These are phyloP conservation scores for Cremastinae sp. DNA, from an alignment of 2,888 invertebrate species.

Conservation along the genomic window DNA sequence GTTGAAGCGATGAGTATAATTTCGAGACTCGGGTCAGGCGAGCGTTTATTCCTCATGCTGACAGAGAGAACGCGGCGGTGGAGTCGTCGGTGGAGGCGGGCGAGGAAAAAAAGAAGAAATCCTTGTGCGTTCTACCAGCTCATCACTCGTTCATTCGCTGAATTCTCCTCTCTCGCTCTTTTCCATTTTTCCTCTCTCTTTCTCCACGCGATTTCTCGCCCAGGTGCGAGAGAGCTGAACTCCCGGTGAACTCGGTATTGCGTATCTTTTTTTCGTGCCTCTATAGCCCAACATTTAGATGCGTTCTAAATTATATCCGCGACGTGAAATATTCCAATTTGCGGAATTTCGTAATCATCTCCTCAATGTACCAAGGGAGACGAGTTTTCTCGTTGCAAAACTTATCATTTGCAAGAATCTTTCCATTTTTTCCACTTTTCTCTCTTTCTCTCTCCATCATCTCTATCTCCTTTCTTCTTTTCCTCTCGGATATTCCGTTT, in stretches of 20 bases:
- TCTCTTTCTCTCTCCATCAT: no score
- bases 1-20: slow-evolving; percentile 59
- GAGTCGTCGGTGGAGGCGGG: slow-evolving; percentile 28
- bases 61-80: slow-evolving; percentile 29
- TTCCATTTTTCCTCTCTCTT: slow-evolving; percentile 7
- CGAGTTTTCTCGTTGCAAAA: slow-evolving; percentile 6
- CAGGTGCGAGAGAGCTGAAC: slow-evolving; percentile 35
- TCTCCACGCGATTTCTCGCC: slow-evolving; percentile 25
- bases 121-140: slow-evolving; percentile 56
- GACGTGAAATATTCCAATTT: slow-evolving; percentile 39
- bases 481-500: no score
- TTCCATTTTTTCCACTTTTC: not conserved
- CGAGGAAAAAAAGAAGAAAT: slow-evolving; percentile 58
- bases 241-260: slow-evolving; percentile 50
- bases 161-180: slow-evolving; percentile 12
- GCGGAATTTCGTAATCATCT: slow-evolving; percentile 41
- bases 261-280: slow-evolving; percentile 46
- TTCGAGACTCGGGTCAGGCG: slow-evolving; percentile 49
- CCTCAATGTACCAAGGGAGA: slow-evolving; percentile 4
- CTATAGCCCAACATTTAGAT: slow-evolving; percentile 55
- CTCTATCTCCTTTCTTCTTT: slow-evolving; percentile 3
- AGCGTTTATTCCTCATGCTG: slow-evolving; percentile 52
- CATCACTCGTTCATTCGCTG: slow-evolving; percentile 42
- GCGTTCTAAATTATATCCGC: slow-evolving; percentile 59
- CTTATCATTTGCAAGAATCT: slow-evolving; percentile 10